Evolutionary conservation across 2,113 vertebrate species (phyloP).

Genomic region (Vulpes ferrilata): DNA sequence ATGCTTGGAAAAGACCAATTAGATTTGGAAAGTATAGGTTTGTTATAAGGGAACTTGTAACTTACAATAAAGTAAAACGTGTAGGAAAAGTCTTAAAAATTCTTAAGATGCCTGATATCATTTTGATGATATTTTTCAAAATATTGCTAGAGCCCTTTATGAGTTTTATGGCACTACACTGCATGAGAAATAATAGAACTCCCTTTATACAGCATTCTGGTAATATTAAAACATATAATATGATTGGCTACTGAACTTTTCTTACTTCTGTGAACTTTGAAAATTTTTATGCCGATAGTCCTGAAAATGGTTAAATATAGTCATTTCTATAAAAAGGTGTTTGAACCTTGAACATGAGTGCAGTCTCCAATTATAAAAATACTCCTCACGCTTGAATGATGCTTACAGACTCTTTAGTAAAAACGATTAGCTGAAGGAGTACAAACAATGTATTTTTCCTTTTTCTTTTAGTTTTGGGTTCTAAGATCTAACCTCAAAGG

Average conservation of each 20-base stretch:
- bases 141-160: background rate
- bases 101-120: background rate
- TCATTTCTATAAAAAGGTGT: background rate
- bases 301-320: background rate
- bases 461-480: slow-evolving; percentile 29
- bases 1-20: background rate
- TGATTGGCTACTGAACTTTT: background rate
- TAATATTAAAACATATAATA: slow-evolving; percentile 21
- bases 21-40: background rate
- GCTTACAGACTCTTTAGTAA: background rate
- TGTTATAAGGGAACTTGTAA: background rate
- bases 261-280: background rate
- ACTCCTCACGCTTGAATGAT: background rate
- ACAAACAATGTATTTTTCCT: background rate
- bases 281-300: background rate
- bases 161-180: background rate
- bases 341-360: background rate
- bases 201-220: background rate
- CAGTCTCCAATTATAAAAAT: background rate
- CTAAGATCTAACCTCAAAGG: background rate
- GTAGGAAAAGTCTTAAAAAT: background rate
- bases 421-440: background rate
- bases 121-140: background rate
- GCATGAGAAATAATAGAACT: background rate
- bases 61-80: background rate